Conservation (phyloP, 2,113 vertebrate genomes). For the Nyctereutes procyonoides region DNA sequence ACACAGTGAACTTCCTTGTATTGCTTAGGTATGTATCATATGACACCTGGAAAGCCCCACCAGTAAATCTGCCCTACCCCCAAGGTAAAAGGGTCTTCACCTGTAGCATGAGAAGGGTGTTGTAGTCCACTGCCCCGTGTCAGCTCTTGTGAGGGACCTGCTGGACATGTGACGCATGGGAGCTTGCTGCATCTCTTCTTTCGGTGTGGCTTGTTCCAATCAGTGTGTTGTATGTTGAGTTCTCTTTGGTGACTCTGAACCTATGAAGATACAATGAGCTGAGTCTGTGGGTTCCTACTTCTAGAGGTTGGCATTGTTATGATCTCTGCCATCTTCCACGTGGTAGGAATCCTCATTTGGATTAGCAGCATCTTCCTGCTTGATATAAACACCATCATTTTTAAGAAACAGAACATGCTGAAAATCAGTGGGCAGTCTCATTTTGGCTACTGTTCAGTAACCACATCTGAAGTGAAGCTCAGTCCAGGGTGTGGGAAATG, state of each 20-base stretch:
- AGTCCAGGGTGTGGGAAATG: not conserved
- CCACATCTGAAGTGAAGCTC: not conserved
- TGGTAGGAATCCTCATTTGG: not conserved
- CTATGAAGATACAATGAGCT: not conserved
- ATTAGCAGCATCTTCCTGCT: not conserved
- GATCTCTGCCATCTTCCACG: not conserved
- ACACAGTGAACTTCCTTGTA: not conserved
- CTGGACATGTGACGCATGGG: too few species aligned
- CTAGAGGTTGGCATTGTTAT: not conserved
- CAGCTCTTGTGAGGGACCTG: not conserved
- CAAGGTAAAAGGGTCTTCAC: not conserved
- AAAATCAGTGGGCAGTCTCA: not conserved
- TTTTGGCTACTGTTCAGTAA: not conserved
- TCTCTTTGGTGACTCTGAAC: not conserved
- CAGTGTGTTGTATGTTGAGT: not conserved
- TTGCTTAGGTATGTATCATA: not conserved
- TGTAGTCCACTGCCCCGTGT: too few species aligned
- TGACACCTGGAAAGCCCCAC: not conserved
- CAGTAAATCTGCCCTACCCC: not conserved
- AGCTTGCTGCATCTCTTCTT: not conserved
- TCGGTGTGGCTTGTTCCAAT: not conserved
- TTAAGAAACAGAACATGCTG: not conserved
- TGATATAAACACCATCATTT: not conserved
- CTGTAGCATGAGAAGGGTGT: not conserved
- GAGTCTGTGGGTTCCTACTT: not conserved